phyloP scores from a whole-genome alignment of 2,888 invertebrate species.

The Dinocampus coccinellae region DNA sequence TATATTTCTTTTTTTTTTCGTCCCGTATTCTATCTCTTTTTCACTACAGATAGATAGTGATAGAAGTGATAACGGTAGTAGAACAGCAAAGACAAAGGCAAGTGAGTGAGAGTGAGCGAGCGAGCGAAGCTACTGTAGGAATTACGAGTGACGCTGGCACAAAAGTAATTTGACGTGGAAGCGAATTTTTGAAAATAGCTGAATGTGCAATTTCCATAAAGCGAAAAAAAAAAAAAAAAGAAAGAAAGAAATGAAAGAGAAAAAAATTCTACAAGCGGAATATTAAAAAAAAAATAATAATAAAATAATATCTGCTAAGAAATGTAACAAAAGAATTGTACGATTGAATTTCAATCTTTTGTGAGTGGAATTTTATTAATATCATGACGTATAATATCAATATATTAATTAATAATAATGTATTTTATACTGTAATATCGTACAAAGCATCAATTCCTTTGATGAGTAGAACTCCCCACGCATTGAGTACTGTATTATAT shows the following conservation, averaged over 20 bases:
- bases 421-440: not conserved
- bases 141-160: slow-evolving; percentile 37
- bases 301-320: not conserved
- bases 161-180: slow-evolving; percentile 55
- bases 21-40: not conserved
- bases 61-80: not conserved
- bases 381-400: not conserved
- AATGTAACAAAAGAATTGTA: not conserved
- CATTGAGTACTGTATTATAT: too few relatives aligned
- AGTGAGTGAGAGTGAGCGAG: not conserved
- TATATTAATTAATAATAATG: not conserved
- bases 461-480: slow-evolving; percentile 37
- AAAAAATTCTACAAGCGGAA: too few relatives aligned
- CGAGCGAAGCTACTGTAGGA: slow-evolving; percentile 35
- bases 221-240: not conserved
- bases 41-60: not conserved
- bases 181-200: slow-evolving; percentile 47
- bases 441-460: not conserved
- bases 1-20: too few relatives aligned
- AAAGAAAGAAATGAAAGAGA: not conserved
- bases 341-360: not conserved
- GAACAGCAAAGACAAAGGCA: not conserved
- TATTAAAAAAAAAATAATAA: not conserved
- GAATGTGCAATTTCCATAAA: slow-evolving; percentile 46
- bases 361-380: not conserved